phyloP scores from a whole-genome alignment of 2,113 vertebrate genomes.

The Grammatotria lemairii region DNA sequence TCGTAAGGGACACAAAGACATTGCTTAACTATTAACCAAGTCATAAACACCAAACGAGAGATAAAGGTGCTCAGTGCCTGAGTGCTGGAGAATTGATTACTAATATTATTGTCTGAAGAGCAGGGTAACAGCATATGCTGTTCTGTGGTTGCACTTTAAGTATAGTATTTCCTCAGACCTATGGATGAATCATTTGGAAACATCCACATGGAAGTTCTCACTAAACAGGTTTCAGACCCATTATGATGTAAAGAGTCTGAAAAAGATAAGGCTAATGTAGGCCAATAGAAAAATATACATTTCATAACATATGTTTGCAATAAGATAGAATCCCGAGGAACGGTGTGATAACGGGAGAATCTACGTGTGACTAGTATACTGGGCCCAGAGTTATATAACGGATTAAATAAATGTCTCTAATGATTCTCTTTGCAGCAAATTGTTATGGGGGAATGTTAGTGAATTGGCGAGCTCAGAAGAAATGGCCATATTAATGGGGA shows the following conservation, averaged over 20 bases:
- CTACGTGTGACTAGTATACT: not conserved
- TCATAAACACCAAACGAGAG: conserved; percentile 65
- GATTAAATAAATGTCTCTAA: not conserved
- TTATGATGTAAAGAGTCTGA: not conserved
- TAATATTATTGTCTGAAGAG: conserved; percentile 64
- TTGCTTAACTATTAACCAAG: conserved; percentile 75
- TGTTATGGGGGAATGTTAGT: not conserved
- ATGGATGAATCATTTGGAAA: conserved; percentile 8
- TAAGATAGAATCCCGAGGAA: not conserved
- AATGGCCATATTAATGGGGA: conserved; percentile 24
- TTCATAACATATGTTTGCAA: not conserved
- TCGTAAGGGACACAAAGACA: conserved; percentile 60
- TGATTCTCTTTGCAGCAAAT: not conserved
- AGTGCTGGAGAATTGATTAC: conserved; percentile 61
- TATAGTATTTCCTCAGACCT: conserved; percentile 22
- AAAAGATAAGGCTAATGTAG: not conserved
- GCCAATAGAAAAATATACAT: not conserved
- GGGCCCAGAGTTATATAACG: not conserved
- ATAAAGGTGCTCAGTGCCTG: conserved; percentile 54
- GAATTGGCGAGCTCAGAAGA: not conserved
- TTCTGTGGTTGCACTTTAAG: conserved; percentile 47
- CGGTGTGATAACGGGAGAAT: not conserved
- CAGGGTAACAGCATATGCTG: conserved; percentile 44
- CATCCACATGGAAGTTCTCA: not conserved
- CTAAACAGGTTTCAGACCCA: not conserved